Evolutionary conservation across 1,140 invertebrate genomes (phyloP).

Genomic region (Formica exsecta): DNA sequence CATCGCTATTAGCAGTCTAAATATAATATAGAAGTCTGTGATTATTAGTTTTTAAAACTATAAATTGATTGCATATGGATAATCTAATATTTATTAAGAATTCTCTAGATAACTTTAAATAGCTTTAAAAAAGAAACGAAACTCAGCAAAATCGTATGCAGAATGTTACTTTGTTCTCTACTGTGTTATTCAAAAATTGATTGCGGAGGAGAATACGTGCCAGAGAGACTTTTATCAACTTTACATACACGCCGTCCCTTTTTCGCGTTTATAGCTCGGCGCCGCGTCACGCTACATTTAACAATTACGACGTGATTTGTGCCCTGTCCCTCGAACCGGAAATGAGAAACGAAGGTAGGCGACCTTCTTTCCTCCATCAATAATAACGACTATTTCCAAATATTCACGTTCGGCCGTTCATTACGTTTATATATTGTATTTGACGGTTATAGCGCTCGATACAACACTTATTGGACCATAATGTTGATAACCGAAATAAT

Average conservation of each 20-base stretch:
- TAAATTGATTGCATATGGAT: neutral
- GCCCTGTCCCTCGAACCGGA: constrained; percentile 75
- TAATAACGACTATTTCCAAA: constrained; percentile 68
- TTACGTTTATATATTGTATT: constrained; percentile 18
- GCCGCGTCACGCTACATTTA: constrained; percentile 78
- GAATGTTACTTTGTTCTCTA: neutral
- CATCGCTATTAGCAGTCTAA: too few relatives aligned
- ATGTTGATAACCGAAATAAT: neutral
- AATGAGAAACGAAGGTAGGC: constrained; percentile 77
- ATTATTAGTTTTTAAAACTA: neutral
- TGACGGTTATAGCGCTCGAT: neutral
- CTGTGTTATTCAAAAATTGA: constrained; percentile 43
- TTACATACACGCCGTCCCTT: constrained; percentile 67
- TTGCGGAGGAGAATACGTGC: constrained; percentile 40
- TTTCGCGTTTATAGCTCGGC: constrained; percentile 60
- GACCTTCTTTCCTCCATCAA: constrained; percentile 72
- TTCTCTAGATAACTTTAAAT: neutral
- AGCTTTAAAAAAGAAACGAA: neutral
- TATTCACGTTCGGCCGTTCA: constrained; percentile 41
- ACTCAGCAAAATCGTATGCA: neutral
- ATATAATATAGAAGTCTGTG: too few relatives aligned
- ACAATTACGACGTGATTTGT: constrained; percentile 79
- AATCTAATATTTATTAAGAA: neutral
- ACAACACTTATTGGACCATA: neutral
- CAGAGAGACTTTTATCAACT: constrained; percentile 74